Conservation (phyloP, 2,888 invertebrate species). For the Noctua fimbriata region DNA sequence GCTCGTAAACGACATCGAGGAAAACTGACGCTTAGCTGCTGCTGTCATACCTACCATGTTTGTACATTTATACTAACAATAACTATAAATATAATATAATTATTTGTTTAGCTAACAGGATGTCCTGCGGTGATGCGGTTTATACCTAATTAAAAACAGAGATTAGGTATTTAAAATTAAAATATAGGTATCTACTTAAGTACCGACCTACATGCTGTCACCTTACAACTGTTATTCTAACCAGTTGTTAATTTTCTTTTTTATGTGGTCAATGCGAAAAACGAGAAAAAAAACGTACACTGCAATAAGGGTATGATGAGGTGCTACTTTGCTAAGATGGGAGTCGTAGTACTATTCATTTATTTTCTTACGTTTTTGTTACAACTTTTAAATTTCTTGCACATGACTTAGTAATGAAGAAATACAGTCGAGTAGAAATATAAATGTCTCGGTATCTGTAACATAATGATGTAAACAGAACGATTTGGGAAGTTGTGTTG, state of each 20-base stretch:
- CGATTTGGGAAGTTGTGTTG: constrained; percentile 35
- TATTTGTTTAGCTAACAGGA: constrained; percentile 40
- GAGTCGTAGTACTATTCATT: background rate
- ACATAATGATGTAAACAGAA: constrained; percentile 35
- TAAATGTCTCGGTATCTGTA: constrained; percentile 33
- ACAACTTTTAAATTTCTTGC: background rate
- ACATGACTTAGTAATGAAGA: constrained; percentile 5
- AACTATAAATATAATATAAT: constrained; percentile 16
- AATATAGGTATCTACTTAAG: background rate
- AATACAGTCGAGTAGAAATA: constrained; percentile 6
- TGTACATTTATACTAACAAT: constrained; percentile 14
- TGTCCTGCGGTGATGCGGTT: constrained; percentile 9
- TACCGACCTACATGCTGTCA: background rate
- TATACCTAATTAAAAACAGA: background rate
- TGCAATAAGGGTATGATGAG: background rate
- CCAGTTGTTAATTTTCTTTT: background rate
- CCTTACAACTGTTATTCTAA: too few relatives aligned
- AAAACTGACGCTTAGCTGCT: constrained; percentile 47
- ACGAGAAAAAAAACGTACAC: background rate
- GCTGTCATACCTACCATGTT: constrained; percentile 34
- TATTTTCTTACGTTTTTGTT: background rate
- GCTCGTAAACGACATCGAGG: constrained; percentile 67
- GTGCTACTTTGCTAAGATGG: background rate
- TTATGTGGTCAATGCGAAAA: background rate
- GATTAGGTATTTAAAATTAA: background rate